Base-by-base conservation (phyloP, 2,113 vertebrate genomes). In the Dicrurus megarhynchus region DNA sequence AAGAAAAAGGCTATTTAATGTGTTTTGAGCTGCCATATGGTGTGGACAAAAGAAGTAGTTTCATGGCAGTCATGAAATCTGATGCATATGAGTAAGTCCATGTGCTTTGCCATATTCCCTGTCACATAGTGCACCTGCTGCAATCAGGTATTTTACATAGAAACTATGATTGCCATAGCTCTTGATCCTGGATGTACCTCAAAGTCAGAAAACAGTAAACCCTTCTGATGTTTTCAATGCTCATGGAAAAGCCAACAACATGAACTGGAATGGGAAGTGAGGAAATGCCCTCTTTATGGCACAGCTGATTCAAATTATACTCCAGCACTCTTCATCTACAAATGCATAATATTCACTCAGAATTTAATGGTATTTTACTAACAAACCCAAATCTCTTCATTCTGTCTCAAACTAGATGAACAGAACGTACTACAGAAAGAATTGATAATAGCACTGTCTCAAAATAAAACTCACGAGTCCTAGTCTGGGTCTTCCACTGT, bases 1-100 rank as follows among this genome's bases (percentile, higher is more conserved):
- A 90, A 75, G 80, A 92, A 90, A 77, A 96, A 88, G 93, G 86
- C 87, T 90, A 81, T 96, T 95, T 83, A 95, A 50, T 93, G 71
- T 96, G 94, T 96, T 96, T 92, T 93, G 63, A 84, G 95, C 70
- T 95, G 89, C 97, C 78, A 95, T 87, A 93, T 78, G 85, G 96
- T 95, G 92, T 53, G 64, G 77, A 90, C 96, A 89, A 94, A 87
- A 91, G 69, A 83, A 71, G 85, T 57, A 69, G 84, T 73, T 95
- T 60, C 85, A 77, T 63, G 76, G 83, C 44, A 90, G 89, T 47
- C 73, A 84, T 61, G 77, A 90, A 88, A 93, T 73, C 37, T 81
- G 60, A 95, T 49, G 33, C 67, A 74, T 60, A 41, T n/a, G 52
- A 94, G 33, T 68, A 60, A 93, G 65, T 75, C 35, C 27, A 33